Percentiles rank a stretch among this genome's conserved stretches.
These are phyloP conservation scores for Gallirallus australis DNA, from an alignment of 2,797 vertebrate species.

Conservation along the genomic window DNA sequence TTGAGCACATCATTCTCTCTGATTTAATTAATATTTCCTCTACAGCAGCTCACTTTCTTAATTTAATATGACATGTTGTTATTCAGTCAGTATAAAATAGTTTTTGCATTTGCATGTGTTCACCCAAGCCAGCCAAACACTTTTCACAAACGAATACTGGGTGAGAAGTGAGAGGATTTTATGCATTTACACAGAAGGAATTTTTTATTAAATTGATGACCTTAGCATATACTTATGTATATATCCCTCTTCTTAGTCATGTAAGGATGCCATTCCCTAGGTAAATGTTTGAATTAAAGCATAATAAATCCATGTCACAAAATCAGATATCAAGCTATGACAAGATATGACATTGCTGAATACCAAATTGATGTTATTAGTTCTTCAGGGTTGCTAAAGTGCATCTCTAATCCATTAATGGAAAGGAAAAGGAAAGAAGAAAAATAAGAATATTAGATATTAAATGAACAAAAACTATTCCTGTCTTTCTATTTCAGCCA, in stretches of 20 bases:
- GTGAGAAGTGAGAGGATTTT: neutral
- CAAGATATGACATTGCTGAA: neutral
- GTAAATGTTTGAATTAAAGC: neutral
- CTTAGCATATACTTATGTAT: neutral
- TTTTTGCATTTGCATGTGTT: neutral
- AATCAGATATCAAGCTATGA: neutral
- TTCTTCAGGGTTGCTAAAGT: neutral
- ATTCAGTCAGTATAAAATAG: conserved; percentile 18
- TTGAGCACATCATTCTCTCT: neutral
- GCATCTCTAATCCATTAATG: neutral
- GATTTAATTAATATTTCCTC: conserved; percentile 48
- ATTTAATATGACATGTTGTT: conserved; percentile 31
- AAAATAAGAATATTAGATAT: neutral
- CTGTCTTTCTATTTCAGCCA: neutral
- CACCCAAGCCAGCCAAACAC: neutral
- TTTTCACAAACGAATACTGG: neutral
- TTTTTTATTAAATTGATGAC: neutral
- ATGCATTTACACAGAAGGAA: neutral
- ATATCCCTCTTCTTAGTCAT: neutral
- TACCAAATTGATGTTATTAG: neutral
- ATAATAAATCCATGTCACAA: neutral
- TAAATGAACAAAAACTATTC: neutral
- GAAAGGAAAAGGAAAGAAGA: neutral
- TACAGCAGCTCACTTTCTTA: neutral
- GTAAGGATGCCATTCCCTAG: neutral